phyloP scores from a whole-genome alignment of 2,113 vertebrate species.

The Tragelaphus strepsiceros region DNA sequence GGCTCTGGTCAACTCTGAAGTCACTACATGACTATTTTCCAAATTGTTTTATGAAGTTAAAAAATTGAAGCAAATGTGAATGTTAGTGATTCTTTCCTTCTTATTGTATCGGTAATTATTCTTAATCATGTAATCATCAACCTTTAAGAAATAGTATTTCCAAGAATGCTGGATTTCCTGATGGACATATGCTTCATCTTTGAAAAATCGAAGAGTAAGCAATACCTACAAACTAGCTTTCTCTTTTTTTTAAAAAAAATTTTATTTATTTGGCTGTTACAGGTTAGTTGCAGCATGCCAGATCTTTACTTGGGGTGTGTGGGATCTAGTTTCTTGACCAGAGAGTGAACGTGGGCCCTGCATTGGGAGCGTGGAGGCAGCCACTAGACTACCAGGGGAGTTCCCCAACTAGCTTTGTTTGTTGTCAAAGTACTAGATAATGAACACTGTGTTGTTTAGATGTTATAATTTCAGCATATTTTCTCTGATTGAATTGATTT shows the following conservation, averaged over 20 bases:
- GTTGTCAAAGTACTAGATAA: background rate
- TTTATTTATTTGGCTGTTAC: background rate
- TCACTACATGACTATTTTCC: background rate
- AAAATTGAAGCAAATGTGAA: background rate
- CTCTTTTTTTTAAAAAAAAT: background rate
- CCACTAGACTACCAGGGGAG: background rate
- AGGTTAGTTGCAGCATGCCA: background rate
- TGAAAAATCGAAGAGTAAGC: background rate
- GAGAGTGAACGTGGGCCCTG: background rate
- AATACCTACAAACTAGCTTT: background rate
- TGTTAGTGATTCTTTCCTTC: background rate
- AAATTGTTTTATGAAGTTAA: slow-evolving; percentile 7
- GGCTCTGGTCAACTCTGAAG: background rate
- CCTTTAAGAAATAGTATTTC: slow-evolving; percentile 5
- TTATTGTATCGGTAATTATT: slow-evolving; percentile 1
- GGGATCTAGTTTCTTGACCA: background rate
- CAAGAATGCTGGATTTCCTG: background rate
- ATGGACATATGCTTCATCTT: background rate
- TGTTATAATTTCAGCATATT: background rate
- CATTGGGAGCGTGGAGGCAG: background rate
- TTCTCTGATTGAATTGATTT: background rate
- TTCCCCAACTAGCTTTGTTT: background rate
- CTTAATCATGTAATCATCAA: background rate
- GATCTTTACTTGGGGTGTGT: background rate
- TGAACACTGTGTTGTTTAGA: background rate